Conservation (phyloP, 1,140 invertebrate genomes). For the Uloborus diversus region DNA sequence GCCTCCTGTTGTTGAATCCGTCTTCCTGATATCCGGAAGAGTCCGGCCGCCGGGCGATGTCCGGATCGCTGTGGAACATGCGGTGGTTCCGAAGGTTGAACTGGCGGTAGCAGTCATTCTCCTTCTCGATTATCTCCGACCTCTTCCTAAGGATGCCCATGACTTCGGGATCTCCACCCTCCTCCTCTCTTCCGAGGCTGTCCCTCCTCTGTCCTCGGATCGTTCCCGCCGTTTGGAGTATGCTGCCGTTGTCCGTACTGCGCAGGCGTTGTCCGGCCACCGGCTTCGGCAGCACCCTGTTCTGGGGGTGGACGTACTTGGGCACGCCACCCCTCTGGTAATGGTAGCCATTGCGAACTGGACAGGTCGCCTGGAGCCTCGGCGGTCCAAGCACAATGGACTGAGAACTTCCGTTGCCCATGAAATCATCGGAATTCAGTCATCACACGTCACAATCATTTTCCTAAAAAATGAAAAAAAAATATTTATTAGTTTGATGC, state of each 20-base stretch:
- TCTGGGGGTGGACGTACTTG: constrained; percentile 27
- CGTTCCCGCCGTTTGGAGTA: constrained; percentile 80
- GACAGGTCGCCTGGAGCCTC: constrained; percentile 18
- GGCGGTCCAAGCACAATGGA: constrained; percentile 26
- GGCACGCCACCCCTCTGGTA: background rate
- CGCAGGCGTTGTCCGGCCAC: constrained; percentile 72
- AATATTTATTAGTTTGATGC: background rate
- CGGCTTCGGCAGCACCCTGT: constrained; percentile 72
- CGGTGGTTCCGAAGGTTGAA: constrained; percentile 22
- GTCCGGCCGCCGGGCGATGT: constrained; percentile 10
- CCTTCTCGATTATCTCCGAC: constrained; percentile 18
- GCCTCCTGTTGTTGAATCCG: background rate
- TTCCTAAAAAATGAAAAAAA: constrained; percentile 24
- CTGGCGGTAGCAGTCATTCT: constrained; percentile 15
- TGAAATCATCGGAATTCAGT: background rate
- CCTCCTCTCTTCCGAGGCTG: background rate
- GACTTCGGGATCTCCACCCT: constrained; percentile 20
- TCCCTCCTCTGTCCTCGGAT: constrained; percentile 67
- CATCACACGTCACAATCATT: background rate
- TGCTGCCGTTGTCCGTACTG: constrained; percentile 80
- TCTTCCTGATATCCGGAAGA: background rate
- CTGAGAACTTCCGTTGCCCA: constrained; percentile 48
- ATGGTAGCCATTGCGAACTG: background rate
- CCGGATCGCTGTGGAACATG: constrained; percentile 46
- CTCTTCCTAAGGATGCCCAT: constrained; percentile 15